These are phyloP conservation scores for Thymelicus acteon DNA, from an alignment of 2,888 invertebrate genomes.

Conservation along the genomic window DNA sequence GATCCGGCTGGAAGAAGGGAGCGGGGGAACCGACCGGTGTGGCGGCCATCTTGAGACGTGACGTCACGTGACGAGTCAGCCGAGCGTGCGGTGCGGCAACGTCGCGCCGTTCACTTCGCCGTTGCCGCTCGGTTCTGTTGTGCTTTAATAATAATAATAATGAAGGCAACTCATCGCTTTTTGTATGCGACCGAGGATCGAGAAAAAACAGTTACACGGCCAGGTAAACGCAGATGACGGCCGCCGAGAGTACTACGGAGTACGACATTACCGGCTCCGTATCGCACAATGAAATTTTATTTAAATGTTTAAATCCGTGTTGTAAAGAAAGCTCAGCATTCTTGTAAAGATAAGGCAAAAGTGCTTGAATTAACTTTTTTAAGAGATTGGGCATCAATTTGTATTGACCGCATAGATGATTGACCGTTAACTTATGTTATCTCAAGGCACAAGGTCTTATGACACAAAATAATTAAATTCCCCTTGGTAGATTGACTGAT, in stretches of 20 bases:
- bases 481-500: too few relatives aligned
- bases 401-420: too few relatives aligned
- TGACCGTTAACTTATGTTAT: too few relatives aligned
- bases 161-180: conserved; percentile 66
- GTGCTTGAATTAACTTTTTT: not conserved
- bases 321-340: not conserved
- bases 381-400: not conserved
- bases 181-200: conserved; percentile 72
- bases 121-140: conserved; percentile 74
- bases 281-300: not conserved
- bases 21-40: conserved; percentile 73
- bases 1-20: conserved; percentile 77
- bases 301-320: not conserved
- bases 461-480: too few relatives aligned
- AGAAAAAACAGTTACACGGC: conserved; percentile 79
- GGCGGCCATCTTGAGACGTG: conserved; percentile 85
- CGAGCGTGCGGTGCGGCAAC: conserved; percentile 77
- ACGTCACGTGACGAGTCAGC: conserved; percentile 84
- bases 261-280: conserved; percentile 9
- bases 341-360: not conserved
- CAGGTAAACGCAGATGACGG: conserved; percentile 70
- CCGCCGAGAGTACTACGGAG: conserved; percentile 35
- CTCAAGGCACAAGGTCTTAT: too few relatives aligned
- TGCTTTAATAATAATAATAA: conserved; percentile 76
- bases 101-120: conserved; percentile 63